Evolutionary conservation across 2,888 invertebrate genomes (phyloP), one percentile per base, ranked within the genome.

Genomic region (Drosophila flavopinicola): DNA sequence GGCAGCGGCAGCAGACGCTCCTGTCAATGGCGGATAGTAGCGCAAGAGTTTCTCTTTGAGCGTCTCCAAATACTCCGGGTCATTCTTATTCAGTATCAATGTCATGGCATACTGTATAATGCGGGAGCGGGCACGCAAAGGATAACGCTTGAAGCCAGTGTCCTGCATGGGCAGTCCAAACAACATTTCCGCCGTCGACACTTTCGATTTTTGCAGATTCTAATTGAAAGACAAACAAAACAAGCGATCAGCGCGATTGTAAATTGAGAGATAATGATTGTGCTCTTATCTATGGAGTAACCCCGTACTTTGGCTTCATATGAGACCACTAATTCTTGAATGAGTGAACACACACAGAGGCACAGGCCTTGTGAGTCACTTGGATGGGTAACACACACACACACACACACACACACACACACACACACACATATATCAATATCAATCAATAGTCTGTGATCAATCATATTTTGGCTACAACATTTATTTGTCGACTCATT

Each of bases 121-220:
- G 51, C 98, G 93, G 65, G 97, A 95, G 1, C 97, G 93, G 24
- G 95, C 95, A 29, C 97, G 93, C 39, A 97, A 92, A 0, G 97
- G 97, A 91, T 97, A 97, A 32, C 96, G 92, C 89, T 97, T 97
- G 57, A 98, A 94, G 2, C 98, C 98, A 0, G 97, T 96, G 88
- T 98, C 97, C 74, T 95, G 95, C 85, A 98, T 93, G 71, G 95
- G 96, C 93, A 99, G 94, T 4, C 99, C 99, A 90, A 99, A 97
- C 9, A 98, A 92, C 92, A 99, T 95, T 92, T 99, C 98, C 1
- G 96, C 94, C 42, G 95, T 92, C 17, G 96, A 97, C 7, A 95
- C 94, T 92, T 96, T 96, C 44, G 95, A 94, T 91, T 96, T 96
- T 91, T 96, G 96, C 61, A 95, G 92, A 91, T 94, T 95, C 96